Base-by-base conservation (phyloP, 1,140 invertebrate genomes). In the Cryptotermes secundus region DNA sequence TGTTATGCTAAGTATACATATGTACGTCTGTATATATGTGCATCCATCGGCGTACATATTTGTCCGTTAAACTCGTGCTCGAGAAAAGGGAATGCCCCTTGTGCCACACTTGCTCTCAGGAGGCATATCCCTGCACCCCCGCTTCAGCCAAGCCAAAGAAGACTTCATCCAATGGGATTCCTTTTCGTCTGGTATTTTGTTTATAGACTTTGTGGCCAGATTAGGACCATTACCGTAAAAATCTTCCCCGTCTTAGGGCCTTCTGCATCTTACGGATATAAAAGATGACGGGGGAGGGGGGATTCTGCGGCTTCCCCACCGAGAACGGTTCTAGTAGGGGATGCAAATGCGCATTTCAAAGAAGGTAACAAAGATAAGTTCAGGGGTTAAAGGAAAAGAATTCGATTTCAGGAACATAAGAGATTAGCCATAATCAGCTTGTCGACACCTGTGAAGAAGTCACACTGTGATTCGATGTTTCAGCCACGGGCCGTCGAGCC, bases 131-230 rank as follows among this genome's bases (percentile, higher is more conserved):
- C 45, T 19, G 19, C 59, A 31, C 31, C 59, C 16, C 59, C 1
- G 79, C 79, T 26, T n/a, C 42, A 81, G 35, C 80, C 80, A 24
- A 34, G 14, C 34, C 80, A 26, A 81, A 81, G 7, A 2, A 42
- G 34, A 34, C 34, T 35, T 81, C 35, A 38, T 38, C 35, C 80
- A 81, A 35, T 45, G 42, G 34, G 80, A 36, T 38, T 81, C 80
- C 34, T n/a, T 19, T 34, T 45, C 80, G 26, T 81, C 24, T 81
- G 35, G 80, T 35, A 45, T 81, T 36, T 36, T 81, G 80, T 81
- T 81, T 45, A 38, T 81, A 81, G 34, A 35, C 80, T 81, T 81
- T 81, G 80, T 81, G 80, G 80, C 34, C 80, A 81, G 80, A 81
- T 81, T 81, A 81, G 80, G 42, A 34, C 80, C 80, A 3, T 81